Base-by-base conservation (phyloP, 2,113 vertebrate species). In the Ptilorrhoa leucosticta region DNA sequence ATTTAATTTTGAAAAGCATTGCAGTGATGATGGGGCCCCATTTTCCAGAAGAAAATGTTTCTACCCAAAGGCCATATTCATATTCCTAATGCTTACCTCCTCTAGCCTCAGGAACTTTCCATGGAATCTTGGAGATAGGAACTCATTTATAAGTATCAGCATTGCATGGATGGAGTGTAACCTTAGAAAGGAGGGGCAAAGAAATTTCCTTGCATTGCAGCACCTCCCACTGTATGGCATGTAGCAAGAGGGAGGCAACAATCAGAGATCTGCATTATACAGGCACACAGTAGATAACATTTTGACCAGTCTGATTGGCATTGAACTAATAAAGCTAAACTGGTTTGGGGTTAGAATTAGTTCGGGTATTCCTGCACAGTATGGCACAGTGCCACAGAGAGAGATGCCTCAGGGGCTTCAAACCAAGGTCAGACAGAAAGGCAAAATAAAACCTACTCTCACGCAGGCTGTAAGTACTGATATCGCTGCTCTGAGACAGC, bases 21-120 rank as follows among this genome's bases (percentile, higher is more conserved):
- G 28, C 19, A 11, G 63, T 28, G 42, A 82, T 64, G n/a, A 68
- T 54, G 28, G 17, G n/a, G 35, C 42, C 73, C 23, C 33, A 28
- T 91, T 84, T 92, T 87, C 44, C 65, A 84, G 77, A 82, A n/a
- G 70, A 89, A 93, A 85, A 84, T 30, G 19, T 40, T 92, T 87
- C 30, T 85, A 63, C 70, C 27, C 24, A 28, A 69, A 85, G 45
- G n/a, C n/a, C n/a, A n/a, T n/a, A n/a, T n/a, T n/a, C n/a, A n/a
- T n/a, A n/a, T 86, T 88, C 66, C 53, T 90, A 53, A 54, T 0
- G 16, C 37, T 93, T 80, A 33, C 30, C 57, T 91, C 37, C 75
- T 44, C 61, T 57, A 68, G 68, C 58, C 82, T 91, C 78, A 61
- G 66, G 76, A 93, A 50, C 54, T 50, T 37, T 12, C 15, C 66